Base-by-base conservation (phyloP, 2,888 invertebrate species). In the Sepiola atlantica region DNA sequence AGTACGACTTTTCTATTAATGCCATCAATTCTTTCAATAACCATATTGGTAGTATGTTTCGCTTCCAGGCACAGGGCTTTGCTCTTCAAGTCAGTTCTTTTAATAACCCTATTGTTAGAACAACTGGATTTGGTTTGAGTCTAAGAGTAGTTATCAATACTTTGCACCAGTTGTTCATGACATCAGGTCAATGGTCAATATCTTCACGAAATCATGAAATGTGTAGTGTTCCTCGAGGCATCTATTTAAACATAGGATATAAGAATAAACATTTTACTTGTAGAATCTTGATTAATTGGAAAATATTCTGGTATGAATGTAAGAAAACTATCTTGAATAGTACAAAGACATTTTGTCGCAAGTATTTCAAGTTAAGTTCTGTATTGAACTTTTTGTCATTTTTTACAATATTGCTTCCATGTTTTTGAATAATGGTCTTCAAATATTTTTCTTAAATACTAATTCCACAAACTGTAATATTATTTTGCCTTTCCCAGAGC, bases 51-150 rank as follows among this genome's bases (percentile, higher is more conserved):
- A n/a, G 32, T n/a, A 77, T 77, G n/a, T 32, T 32, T 77, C 1
- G 77, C 77, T 77, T 77, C 77, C 32, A 77, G 77, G 77, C 77
- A 77, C 4, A n/a, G 16, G 77, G 77, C 77, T n/a, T 77, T 77
- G n/a, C 77, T 32, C 77, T 77, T 77, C 77, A 77, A 77, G 77
- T 77, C 77, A 77, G 77, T 77, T 77, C 77, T 77, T 77, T 77
- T 77, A 77, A 77, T 77, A 77, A 77, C n/a, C 77, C 77, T 77
- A 77, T 77, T 77, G 77, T 77, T 77, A 77, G n/a, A 77, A 77
- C 32, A 32, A 18, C 77, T 77, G 77, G 32, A n/a, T 77, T 77
- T 77, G n/a, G 77, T 77, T 77, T 77, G 16, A 32, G 77, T 77
- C 77, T 77, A n/a, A 77, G 77, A 77, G n/a, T 77, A 77, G n/a